Evolutionary conservation across 2,797 vertebrate species (phyloP).

Genomic region (Protosalanx chinensis): DNA sequence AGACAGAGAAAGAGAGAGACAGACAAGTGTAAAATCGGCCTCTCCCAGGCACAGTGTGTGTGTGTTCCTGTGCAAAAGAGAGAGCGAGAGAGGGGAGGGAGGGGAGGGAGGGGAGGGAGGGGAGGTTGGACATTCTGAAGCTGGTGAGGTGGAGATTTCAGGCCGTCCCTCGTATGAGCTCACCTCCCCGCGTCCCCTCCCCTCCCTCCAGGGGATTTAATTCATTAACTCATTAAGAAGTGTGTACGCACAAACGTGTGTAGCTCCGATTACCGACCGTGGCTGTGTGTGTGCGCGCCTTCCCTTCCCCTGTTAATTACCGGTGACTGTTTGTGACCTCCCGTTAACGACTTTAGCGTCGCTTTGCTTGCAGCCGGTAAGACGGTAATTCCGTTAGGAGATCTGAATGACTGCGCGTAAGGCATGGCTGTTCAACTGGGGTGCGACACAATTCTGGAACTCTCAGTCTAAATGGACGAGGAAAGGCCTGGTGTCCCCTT

Average conservation of each 20-base stretch:
- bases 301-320: constrained; percentile 25
- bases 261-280: not conserved
- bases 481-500: not conserved
- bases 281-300: constrained; percentile 18
- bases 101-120: not conserved
- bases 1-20: not conserved
- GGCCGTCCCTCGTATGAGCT: not conserved
- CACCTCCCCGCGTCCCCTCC: not conserved
- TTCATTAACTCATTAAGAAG: constrained; percentile 11
- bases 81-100: too few relatives aligned
- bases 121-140: not conserved
- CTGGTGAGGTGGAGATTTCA: not conserved
- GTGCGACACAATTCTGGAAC: not conserved
- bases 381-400: not conserved
- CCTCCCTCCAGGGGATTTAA: not conserved
- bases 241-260: not conserved
- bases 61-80: not conserved
- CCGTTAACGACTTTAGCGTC: constrained; percentile 1
- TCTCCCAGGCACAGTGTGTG: not conserved
- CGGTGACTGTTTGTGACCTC: not conserved
- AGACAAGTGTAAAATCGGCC: not conserved
- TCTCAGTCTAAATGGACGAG: not conserved
- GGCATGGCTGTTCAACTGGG: not conserved
- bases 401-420: not conserved
- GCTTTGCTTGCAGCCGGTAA: not conserved